Evolutionary conservation across 2,797 vertebrate genomes (phyloP).

Genomic region (Labroides dimidiatus): DNA sequence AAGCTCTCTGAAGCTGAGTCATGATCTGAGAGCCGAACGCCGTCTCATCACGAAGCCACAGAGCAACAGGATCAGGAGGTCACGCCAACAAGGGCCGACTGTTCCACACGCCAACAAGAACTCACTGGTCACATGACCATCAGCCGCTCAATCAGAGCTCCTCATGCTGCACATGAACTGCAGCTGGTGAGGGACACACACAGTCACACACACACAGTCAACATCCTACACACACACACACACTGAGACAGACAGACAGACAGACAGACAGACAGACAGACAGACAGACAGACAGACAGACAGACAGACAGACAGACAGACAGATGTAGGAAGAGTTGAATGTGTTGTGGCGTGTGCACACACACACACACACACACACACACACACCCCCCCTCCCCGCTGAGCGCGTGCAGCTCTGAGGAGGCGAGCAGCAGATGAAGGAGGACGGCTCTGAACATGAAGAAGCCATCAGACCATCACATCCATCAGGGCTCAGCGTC

Average conservation of each 20-base stretch:
- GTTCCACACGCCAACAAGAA: slow-evolving; percentile 16
- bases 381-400: not conserved
- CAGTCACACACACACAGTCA: not conserved
- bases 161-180: slow-evolving; percentile 32
- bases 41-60: not conserved
- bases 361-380: not conserved
- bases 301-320: not conserved
- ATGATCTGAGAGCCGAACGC: not conserved
- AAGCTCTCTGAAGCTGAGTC: no score
- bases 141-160: slow-evolving; percentile 34
- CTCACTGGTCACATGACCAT: slow-evolving; percentile 32
- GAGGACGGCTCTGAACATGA: slow-evolving; percentile 59
- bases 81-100: slow-evolving; percentile 12
- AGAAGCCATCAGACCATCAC: slow-evolving; percentile 83
- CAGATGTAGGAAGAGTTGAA: slow-evolving; percentile 30
- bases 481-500: slow-evolving; percentile 64
- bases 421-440: slow-evolving; percentile 64
- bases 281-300: not conserved
- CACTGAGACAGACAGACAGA: not conserved
- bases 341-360: not conserved
- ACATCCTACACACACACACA: no score
- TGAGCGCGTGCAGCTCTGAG: slow-evolving; percentile 3
- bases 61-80: not conserved
- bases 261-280: not conserved
- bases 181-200: slow-evolving; percentile 29